Evolutionary conservation across 2,888 invertebrate genomes (phyloP), one percentile per base, ranked within the genome.

Genomic region (Oligia fasciuncula): DNA sequence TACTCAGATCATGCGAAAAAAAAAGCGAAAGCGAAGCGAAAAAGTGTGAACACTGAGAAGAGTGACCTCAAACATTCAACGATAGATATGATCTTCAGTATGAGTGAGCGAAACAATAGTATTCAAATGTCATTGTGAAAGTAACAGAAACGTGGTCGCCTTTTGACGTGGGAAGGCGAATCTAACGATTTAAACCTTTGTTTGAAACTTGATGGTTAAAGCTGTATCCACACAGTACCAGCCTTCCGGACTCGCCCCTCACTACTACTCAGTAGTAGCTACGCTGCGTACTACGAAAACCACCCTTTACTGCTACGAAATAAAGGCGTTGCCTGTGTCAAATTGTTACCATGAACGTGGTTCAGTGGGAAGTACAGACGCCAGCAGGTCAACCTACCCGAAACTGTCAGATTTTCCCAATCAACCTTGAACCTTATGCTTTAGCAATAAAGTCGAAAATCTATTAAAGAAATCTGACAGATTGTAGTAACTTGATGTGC

Each of bases 121-220:
- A 51, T 51, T 51, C 29, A 49, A 46, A 29, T 73, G 23, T 17
- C 14, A 63, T 63, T 14, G 63, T 43, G 23, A 67, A 23, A 35
- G 46, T 66, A 65, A 19, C 29, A 23, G 14, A 29, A 46, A 35
- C 46, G 19, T 65, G 9, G 23, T 43, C 9, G 63, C 9, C 11
- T 66, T 65, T 73, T 11, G 17, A 46, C 46, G 11, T 6, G 23
- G 2, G 6, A 67, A 23, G 13, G n/a, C 35, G 17, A 67, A 67
- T 73, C 67, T 65, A 46, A 35, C 13, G n/a, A 73, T 68, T 68
- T 51, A 13, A 35, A 70, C 23, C 35, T 23, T 67, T 49, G 17
- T 17, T 51, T 51, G 17, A 19, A 68, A 49, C 49, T 51, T 67
- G 17, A n/a, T 67, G 8, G 11, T 5, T 29, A 35, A 46, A 46